Percentiles rank a stretch among this genome's conserved stretches.
Conservation (phyloP, 1,140 invertebrate genomes). For the Neodiprion pinetum region DNA sequence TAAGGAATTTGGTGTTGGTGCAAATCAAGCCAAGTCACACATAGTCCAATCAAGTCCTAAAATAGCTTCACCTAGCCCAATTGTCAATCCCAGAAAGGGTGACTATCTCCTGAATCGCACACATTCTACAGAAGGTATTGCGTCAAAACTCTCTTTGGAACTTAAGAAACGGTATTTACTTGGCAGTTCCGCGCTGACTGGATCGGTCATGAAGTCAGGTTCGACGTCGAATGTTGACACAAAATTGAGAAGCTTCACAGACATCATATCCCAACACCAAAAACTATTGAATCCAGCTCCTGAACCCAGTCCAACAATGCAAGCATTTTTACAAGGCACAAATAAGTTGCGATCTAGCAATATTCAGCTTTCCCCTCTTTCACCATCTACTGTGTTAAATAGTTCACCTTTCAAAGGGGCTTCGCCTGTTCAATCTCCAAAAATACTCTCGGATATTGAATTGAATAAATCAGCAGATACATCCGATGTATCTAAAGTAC, state of each 20-base stretch:
- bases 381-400: constrained; percentile 37
- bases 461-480: not conserved
- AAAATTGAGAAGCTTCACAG: constrained; percentile 81
- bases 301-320: constrained; percentile 77
- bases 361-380: constrained; percentile 48
- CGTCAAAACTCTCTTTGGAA: constrained; percentile 84
- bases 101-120: constrained; percentile 81
- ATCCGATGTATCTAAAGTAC: constrained; percentile 31
- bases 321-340: constrained; percentile 70
- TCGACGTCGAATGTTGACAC: constrained; percentile 84
- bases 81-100: constrained; percentile 67
- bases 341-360: constrained; percentile 54
- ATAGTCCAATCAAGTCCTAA: constrained; percentile 32
- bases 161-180: constrained; percentile 85
- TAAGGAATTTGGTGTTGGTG: constrained; percentile 44
- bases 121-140: constrained; percentile 84
- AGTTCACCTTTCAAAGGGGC: constrained; percentile 37
- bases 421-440: constrained; percentile 32
- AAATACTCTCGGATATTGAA: not conserved
- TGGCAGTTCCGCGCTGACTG: constrained; percentile 68
- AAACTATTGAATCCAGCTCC: constrained; percentile 83
- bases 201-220: constrained; percentile 80
- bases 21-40: constrained; percentile 36
- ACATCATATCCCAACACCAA: constrained; percentile 87
- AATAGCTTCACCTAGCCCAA: constrained; percentile 45